Conservation (phyloP, 2,888 invertebrate species). For the Zele albiditarsus region DNA sequence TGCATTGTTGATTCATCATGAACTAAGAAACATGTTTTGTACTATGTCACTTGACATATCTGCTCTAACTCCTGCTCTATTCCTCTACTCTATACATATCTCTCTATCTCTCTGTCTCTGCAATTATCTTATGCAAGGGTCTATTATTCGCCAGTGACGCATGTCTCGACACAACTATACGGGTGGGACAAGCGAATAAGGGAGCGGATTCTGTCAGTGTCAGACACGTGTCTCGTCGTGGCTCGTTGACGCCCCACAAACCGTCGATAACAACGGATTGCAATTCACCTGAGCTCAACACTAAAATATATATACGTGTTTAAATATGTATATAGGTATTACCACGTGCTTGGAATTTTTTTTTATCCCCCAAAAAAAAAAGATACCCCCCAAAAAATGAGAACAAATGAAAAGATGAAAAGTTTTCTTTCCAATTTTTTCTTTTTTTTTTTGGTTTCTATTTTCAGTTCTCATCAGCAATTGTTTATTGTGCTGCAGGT, state of each 20-base stretch:
- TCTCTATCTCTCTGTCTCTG: background rate
- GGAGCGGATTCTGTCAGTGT: conserved; percentile 26
- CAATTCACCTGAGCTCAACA: background rate
- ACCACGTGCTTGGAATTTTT: background rate
- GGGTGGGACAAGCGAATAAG: background rate
- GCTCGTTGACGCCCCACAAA: conserved; percentile 25
- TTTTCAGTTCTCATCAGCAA: background rate
- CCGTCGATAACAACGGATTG: conserved; percentile 19
- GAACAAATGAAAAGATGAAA: background rate
- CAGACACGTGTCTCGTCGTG: conserved; percentile 27
- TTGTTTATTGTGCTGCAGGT: background rate
- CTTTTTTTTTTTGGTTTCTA: background rate
- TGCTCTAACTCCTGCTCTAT: background rate
- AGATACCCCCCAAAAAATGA: background rate
- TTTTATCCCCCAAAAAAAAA: no score
- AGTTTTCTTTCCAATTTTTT: no score
- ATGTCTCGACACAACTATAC: conserved; percentile 5
- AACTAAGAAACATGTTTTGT: background rate
- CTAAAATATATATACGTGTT: background rate
- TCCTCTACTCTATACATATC: background rate
- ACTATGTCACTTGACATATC: background rate
- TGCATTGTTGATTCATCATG: background rate
- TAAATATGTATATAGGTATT: background rate
- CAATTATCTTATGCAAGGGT: conserved; percentile 15
- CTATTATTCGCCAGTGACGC: conserved; percentile 27